These are phyloP conservation scores for Tetragnatha versicolor DNA, from an alignment of 1,140 invertebrate genomes.

Conservation along the genomic window DNA sequence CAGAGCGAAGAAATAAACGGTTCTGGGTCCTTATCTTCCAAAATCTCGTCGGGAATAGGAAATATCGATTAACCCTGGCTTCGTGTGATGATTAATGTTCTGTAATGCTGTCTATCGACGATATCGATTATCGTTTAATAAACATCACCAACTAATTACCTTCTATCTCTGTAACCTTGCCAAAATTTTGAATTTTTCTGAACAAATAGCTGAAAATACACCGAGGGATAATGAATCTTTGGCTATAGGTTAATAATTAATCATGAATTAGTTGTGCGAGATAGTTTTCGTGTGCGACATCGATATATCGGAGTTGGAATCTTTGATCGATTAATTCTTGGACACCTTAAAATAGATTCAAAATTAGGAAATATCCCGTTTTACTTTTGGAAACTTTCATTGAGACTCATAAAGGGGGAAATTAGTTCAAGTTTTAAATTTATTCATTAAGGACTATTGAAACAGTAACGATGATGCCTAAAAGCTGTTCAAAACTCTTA, in stretches of 20 bases:
- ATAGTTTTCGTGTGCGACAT: not conserved
- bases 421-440: too few relatives aligned
- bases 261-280: constrained; percentile 10
- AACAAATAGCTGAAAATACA: constrained; percentile 9
- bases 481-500: too few relatives aligned
- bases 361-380: too few relatives aligned
- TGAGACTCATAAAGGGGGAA: too few relatives aligned
- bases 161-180: constrained; percentile 21
- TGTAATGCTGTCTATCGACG: constrained; percentile 1
- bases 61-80: constrained; percentile 19
- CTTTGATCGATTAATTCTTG: too few relatives aligned
- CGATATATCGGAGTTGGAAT: constrained; percentile 6
- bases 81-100: not conserved
- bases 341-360: too few relatives aligned
- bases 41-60: not conserved
- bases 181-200: constrained; percentile 4
- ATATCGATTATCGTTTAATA: constrained; percentile 47
- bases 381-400: too few relatives aligned
- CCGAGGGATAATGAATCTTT: constrained; percentile 18
- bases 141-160: constrained; percentile 43
- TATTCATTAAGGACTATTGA: too few relatives aligned
- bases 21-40: not conserved
- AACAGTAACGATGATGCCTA: too few relatives aligned
- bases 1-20: too few relatives aligned
- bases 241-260: constrained; percentile 17